phyloP scores from a whole-genome alignment of 2,888 invertebrate species.

The Vanessa cardui region DNA sequence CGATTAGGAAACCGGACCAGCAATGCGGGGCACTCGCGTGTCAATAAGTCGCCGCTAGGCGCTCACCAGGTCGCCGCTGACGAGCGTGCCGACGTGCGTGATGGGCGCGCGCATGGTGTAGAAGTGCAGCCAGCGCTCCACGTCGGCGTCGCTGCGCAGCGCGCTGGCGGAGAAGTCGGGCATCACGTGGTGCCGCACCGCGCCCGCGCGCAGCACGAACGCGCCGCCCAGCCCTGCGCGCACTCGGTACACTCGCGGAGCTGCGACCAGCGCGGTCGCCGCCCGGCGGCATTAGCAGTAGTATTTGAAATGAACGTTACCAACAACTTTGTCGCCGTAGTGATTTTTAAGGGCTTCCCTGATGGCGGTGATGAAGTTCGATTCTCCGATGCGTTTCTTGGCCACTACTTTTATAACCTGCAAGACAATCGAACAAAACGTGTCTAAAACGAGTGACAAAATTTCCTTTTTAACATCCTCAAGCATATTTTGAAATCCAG shows the following conservation, averaged over 20 bases:
- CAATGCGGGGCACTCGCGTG: neutral
- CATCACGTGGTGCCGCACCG: conserved; percentile 97
- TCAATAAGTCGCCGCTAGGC: too few species aligned
- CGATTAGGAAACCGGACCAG: neutral
- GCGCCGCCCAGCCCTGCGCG: conserved; percentile 91
- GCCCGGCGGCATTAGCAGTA: neutral
- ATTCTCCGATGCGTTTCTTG: conserved; percentile 86
- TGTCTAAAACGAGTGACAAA: too few species aligned
- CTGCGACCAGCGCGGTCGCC: too few species aligned
- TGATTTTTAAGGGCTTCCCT: conserved; percentile 86
- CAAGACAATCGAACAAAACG: neutral
- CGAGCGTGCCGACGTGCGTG: conserved; percentile 92
- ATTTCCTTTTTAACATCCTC: too few species aligned
- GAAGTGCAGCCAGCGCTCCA: conserved; percentile 95
- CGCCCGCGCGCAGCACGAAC: conserved; percentile 92
- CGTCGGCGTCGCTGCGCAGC: conserved; percentile 86
- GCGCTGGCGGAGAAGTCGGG: conserved; percentile 93
- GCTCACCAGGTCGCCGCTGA: conserved; percentile 91
- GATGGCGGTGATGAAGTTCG: conserved; percentile 92
- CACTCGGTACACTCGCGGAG: too few species aligned
- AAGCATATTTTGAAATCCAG: too few species aligned
- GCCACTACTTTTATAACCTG: conserved; percentile 89
- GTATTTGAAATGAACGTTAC: conserved; percentile 46
- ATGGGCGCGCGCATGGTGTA: conserved; percentile 95
- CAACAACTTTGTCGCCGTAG: conserved; percentile 85